Base-by-base conservation (phyloP, 2,797 vertebrate species). In the Syngnathus acus region DNA sequence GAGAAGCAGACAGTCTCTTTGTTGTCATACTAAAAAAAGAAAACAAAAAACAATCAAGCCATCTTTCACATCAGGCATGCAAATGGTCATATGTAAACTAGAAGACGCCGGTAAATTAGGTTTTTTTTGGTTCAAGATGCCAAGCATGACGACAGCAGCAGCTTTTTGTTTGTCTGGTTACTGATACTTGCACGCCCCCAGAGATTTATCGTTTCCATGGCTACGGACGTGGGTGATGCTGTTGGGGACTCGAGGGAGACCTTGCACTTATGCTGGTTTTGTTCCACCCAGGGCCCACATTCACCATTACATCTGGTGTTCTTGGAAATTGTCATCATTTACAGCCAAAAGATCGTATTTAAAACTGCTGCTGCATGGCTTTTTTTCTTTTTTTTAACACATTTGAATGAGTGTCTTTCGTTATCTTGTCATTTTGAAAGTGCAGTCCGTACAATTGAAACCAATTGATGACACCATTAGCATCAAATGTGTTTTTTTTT, bases 161-260 rank as follows among this genome's bases (percentile, higher is more conserved):
- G 75, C 70, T 72, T 78, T 32, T 73, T 78, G 60, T 79, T 82
- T 81, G 62, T 73, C 66, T 72, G 59, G 81, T 77, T 81, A 71
- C 72, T 58, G 55, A 16, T 74, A 80, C 55, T 66, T 69, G 51
- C 68, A 65, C 6, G 1, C 69, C 72, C 68, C 69, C 67, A 67
- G 68, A 80, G 69, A 67, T 62, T 65, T 32, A 50, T 71, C 21
- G 82, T 86, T 85, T 82, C 82, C 77, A 83, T 87, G 78, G 82
- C 78, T 73, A 89, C 72, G 23, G 62, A 39, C 13, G 82, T 85
- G 77, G 81, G 79, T 66, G 78, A 73, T 66, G 65, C 67, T 55
- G 50, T 64, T 63, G 40, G 59, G 73, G 69, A 72, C 71, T 75
- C 74, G 42, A 64, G 66, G 64, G 64, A 83, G 60, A 78, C 65